phyloP scores from a whole-genome alignment of 2,113 vertebrate genomes.

The Hippoglossus stenolepis region DNA sequence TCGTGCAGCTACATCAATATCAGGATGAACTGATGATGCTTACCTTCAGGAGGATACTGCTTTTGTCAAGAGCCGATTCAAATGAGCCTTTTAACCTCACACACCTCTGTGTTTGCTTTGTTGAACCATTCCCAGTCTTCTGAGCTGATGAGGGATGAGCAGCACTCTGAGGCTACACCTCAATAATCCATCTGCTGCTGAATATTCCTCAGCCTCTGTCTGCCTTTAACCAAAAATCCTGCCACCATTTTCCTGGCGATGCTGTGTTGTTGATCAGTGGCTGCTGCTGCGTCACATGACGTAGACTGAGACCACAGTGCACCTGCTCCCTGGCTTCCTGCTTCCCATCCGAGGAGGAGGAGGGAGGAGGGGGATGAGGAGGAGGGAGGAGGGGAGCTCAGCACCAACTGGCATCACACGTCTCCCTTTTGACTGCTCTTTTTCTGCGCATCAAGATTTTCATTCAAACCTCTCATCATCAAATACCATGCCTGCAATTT shows the following conservation, averaged over 20 bases:
- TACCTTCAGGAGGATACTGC: conserved; percentile 66
- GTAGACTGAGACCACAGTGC: conserved; percentile 69
- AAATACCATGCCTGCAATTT: not conserved
- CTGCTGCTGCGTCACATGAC: conserved; percentile 76
- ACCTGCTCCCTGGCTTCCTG: conserved; percentile 76
- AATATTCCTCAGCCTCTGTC: conserved; percentile 28
- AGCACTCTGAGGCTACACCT: conserved; percentile 42
- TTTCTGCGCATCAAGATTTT: conserved; percentile 12
- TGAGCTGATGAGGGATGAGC: conserved; percentile 37
- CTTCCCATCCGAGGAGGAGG: conserved; percentile 37
- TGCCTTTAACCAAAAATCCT: conserved; percentile 65
- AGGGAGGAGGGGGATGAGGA: not conserved
- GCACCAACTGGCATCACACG: conserved; percentile 15
- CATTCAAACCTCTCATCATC: not conserved
- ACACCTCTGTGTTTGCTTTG: conserved; percentile 25
- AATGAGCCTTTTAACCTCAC: conserved; percentile 46
- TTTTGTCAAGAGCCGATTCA: conserved; percentile 43
- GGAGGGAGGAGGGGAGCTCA: conserved; percentile 13
- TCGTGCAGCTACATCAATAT: conserved; percentile 28
- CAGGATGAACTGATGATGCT: conserved; percentile 42
- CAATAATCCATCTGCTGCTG: conserved; percentile 52
- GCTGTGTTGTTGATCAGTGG: conserved; percentile 80
- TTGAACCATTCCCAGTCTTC: conserved; percentile 39
- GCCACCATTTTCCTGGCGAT: conserved; percentile 82
- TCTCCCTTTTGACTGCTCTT: not conserved